Base-by-base conservation (phyloP, 2,888 invertebrate genomes). In the Sminthurides aquaticus region DNA sequence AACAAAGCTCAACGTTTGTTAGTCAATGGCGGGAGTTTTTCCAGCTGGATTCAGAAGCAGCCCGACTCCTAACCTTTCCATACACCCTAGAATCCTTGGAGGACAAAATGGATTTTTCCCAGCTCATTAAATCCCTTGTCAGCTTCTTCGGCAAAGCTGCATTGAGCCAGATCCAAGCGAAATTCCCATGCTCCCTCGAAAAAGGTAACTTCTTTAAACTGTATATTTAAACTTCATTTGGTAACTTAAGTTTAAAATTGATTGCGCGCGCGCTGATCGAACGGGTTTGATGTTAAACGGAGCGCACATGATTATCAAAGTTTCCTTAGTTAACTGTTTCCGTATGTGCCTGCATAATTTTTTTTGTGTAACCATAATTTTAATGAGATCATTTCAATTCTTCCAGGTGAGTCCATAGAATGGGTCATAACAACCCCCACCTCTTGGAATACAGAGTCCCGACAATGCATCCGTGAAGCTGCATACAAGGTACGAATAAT, bases 381-480 rank as follows among this genome's bases (percentile, higher is more conserved):
- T n/a, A n/a, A n/a, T n/a, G n/a, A n/a, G n/a, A n/a, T n/a, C n/a
- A n/a, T n/a, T n/a, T n/a, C n/a, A n/a, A n/a, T n/a, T n/a, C n/a
- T n/a, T n/a, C n/a, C 54, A 65, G 57, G 57, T 60, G 65, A 65
- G 25, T 26, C 25, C 20, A 49, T 60, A 1, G 65, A 62, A 52
- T 62, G 65, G 61, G 20, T 65, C 3, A 22, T 63, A 22, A 63
- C 52, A 5, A 27, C 58, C 1, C 63, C 63, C 3, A 63, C 57
- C 24, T 57, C 52, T 28, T 63, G 63, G 63, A 63, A 48, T 24
- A 29, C 25, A 26, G 18, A 49, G 20, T 49, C 71, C 20, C 66
- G 73, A 61, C 69, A 73, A 60, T 62, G 68, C 49, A 70, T 74
- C 22, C 74, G 74, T 71, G 74, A 72, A 63, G 72, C 72, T 65